Evolutionary conservation across 2,797 vertebrate genomes (phyloP).

Genomic region (Ptychadena robeensis): DNA sequence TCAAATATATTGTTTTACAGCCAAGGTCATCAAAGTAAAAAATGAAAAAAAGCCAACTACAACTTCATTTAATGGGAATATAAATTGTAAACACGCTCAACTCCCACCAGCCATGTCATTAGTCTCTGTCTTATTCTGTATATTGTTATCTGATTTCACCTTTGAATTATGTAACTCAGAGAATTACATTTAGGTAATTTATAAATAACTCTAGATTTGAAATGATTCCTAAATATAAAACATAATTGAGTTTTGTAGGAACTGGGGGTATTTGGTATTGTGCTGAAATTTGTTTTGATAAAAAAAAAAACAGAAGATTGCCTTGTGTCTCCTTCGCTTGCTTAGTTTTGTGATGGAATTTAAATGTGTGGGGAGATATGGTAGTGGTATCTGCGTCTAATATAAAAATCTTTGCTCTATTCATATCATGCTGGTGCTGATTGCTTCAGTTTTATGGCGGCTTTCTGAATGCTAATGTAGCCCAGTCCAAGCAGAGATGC

Average conservation of each 20-base stretch:
- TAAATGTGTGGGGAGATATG: neutral
- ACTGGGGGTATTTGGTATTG: neutral
- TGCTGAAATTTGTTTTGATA: neutral
- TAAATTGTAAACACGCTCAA: neutral
- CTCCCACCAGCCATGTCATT: neutral
- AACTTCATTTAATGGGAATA: neutral
- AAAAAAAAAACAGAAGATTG: neutral
- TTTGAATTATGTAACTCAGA: neutral
- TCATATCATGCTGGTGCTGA: neutral
- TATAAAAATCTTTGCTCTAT: neutral
- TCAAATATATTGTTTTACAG: neutral
- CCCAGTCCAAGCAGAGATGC: too few relatives aligned
- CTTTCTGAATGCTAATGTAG: neutral
- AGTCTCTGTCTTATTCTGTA: neutral
- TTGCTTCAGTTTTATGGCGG: neutral
- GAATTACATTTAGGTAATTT: neutral
- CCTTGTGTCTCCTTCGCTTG: neutral
- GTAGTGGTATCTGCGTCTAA: neutral
- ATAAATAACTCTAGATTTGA: neutral
- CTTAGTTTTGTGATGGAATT: neutral
- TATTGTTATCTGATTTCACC: neutral
- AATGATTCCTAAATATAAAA: neutral
- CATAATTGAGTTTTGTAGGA: neutral
- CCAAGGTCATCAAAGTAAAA: neutral
- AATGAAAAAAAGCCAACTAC: neutral